These are phyloP conservation scores for Tricholaema leucomelas DNA, from an alignment of 2,113 vertebrate genomes.

Conservation along the genomic window DNA sequence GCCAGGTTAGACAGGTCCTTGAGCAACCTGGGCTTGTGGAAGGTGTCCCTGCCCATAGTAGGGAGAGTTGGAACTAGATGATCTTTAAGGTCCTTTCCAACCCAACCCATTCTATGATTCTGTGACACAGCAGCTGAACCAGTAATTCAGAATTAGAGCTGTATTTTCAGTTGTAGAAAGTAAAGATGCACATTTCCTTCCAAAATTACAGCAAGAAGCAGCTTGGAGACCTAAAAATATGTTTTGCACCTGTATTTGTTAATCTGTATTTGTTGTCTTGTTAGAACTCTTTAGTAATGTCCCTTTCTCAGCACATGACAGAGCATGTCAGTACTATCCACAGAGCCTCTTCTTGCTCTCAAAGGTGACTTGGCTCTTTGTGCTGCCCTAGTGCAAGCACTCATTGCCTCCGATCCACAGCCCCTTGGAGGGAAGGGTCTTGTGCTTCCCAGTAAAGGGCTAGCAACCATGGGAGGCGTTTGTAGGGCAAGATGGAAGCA, in stretches of 20 bases:
- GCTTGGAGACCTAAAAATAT: not conserved
- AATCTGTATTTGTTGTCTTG: not conserved
- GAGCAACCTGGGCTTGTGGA: no score
- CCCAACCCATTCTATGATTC: no score
- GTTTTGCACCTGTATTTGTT: not conserved
- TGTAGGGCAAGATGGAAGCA: not conserved
- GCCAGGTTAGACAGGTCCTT: no score
- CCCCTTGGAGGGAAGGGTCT: not conserved
- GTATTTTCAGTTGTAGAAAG: not conserved
- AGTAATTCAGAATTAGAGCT: not conserved
- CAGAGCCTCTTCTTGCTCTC: not conserved
- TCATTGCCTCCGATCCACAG: fast-evolving
- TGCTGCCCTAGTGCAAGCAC: not conserved
- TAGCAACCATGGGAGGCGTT: not conserved
- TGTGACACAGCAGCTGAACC: not conserved
- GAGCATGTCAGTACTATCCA: not conserved
- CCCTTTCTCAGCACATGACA: not conserved
- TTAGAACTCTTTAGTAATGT: not conserved
- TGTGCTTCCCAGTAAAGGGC: not conserved
- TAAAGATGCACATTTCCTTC: not conserved
- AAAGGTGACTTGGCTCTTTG: not conserved
- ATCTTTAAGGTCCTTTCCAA: no score
- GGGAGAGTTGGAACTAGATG: no score
- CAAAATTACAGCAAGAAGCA: not conserved
- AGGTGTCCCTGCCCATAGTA: no score